Evolutionary conservation across 1,140 invertebrate genomes (phyloP).

Genomic region (Aphidius gifuensis): DNA sequence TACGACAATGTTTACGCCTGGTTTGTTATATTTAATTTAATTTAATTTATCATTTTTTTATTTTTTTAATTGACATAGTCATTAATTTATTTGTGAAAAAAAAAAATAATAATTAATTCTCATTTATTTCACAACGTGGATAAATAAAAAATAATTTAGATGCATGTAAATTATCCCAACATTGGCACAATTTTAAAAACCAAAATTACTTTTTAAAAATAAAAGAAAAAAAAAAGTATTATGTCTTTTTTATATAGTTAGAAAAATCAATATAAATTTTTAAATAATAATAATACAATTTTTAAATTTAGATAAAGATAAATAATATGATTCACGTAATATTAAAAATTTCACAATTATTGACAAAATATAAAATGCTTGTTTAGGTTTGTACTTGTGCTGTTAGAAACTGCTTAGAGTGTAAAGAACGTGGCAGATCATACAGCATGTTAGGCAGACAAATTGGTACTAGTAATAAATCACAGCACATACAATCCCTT

Average conservation of each 20-base stretch:
- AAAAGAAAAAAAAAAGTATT: constrained; percentile 22
- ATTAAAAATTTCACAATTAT: constrained; percentile 15
- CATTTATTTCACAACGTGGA: too few relatives aligned
- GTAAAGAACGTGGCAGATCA: constrained; percentile 84
- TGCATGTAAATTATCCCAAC: too few relatives aligned
- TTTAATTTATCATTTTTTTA: not conserved
- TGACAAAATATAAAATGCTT: constrained; percentile 47
- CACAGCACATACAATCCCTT: constrained; percentile 75
- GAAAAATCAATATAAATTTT: not conserved
- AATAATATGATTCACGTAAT: constrained; percentile 4
- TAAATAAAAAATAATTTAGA: too few relatives aligned
- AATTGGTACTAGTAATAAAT: constrained; percentile 57
- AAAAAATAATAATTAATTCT: not conserved
- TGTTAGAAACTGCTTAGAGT: constrained; percentile 96
- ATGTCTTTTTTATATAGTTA: not conserved
- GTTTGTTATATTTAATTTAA: constrained; percentile 60
- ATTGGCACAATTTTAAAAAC: too few relatives aligned
- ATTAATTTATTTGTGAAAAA: too few relatives aligned
- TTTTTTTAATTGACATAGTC: too few relatives aligned
- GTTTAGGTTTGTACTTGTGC: constrained; percentile 93
- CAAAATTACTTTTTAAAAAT: too few relatives aligned
- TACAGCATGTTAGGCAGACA: constrained; percentile 58
- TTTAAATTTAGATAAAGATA: too few relatives aligned
- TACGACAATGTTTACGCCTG: constrained; percentile 93
- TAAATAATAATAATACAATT: not conserved